Conservation (phyloP, 2,888 invertebrate species). For the Tenodera sinensis region DNA sequence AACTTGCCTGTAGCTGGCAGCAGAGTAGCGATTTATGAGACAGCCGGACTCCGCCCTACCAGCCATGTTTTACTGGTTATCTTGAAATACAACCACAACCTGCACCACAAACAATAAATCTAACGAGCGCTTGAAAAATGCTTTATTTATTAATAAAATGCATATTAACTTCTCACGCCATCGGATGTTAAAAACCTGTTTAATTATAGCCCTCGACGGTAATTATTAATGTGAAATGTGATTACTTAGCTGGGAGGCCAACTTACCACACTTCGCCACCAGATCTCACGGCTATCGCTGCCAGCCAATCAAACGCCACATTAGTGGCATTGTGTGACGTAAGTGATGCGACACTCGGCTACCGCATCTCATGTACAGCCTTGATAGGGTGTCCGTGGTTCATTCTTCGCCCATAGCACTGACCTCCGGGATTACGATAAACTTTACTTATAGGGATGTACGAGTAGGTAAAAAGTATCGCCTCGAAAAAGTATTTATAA, state of each 20-base stretch:
- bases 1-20: constrained; percentile 6
- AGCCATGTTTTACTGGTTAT: neutral
- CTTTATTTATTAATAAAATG: constrained; percentile 16
- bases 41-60: constrained; percentile 19
- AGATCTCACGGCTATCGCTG: neutral
- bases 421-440: too few relatives aligned
- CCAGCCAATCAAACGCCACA: neutral
- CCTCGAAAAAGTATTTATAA: too few relatives aligned
- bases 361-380: too few relatives aligned
- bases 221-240: neutral
- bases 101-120: constrained; percentile 9
- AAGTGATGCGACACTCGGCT: too few relatives aligned
- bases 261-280: neutral
- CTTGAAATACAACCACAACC: neutral
- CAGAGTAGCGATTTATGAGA: constrained; percentile 19
- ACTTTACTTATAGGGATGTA: too few relatives aligned
- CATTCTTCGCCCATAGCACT: too few relatives aligned
- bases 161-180: neutral
- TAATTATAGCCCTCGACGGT: neutral
- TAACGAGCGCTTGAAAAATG: constrained; percentile 1
- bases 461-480: too few relatives aligned
- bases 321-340: neutral
- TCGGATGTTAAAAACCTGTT: neutral
- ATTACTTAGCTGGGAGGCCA: neutral
- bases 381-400: too few relatives aligned